Evolutionary conservation across 2,888 invertebrate species (phyloP).

Genomic region (Hedychridium roseum): DNA sequence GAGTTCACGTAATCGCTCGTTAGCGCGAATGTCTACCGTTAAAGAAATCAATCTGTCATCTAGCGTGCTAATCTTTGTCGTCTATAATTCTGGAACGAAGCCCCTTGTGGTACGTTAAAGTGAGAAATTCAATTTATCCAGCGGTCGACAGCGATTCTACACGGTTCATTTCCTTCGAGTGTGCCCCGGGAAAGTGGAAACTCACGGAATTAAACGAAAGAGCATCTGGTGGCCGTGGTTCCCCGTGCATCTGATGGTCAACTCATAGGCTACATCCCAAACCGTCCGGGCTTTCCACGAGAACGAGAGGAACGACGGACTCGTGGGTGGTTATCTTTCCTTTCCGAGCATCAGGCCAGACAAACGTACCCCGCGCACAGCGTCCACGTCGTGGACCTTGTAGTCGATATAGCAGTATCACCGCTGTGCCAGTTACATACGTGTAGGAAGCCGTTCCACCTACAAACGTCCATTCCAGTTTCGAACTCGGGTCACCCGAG

Average conservation of each 20-base stretch:
- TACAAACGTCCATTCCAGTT: constrained; percentile 28
- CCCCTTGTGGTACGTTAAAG: too few species aligned
- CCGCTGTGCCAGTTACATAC: constrained; percentile 26
- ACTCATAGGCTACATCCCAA: not conserved
- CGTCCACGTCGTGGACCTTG: constrained; percentile 23
- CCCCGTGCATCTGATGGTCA: not conserved
- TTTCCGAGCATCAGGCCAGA: constrained; percentile 4
- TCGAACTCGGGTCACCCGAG: too few species aligned
- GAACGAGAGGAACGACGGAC: not conserved
- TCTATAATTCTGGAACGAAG: too few species aligned
- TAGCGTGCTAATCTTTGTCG: too few species aligned
- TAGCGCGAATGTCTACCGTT: too few species aligned
- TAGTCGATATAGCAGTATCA: constrained; percentile 19
- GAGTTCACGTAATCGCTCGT: too few species aligned
- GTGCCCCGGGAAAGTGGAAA: not conserved
- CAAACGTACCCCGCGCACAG: not conserved
- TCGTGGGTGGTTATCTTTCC: constrained; percentile 1
- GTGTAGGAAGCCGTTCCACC: constrained; percentile 47
- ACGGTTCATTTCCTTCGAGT: not conserved
- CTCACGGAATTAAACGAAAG: not conserved
- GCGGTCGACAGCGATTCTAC: not conserved
- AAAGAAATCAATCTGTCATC: too few species aligned
- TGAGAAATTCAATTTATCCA: too few species aligned
- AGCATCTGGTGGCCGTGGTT: not conserved
- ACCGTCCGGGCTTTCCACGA: not conserved